Conservation (phyloP, 2,113 vertebrate species). For the Nestor notabilis region DNA sequence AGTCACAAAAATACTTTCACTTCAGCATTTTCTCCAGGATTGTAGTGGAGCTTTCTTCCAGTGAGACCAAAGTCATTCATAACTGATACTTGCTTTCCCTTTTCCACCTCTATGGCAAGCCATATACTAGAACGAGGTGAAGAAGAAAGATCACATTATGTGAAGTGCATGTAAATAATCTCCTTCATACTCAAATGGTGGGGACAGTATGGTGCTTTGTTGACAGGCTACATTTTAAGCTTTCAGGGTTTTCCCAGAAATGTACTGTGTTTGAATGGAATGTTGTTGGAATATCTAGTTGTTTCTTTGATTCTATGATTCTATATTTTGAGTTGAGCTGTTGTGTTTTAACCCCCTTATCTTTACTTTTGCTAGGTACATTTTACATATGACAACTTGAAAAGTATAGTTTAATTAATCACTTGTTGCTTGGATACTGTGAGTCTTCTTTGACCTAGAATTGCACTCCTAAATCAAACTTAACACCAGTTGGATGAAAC, state of each 20-base stretch:
- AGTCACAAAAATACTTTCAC: background rate
- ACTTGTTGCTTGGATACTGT: constrained; percentile 10
- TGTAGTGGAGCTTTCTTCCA: background rate
- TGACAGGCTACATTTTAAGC: background rate
- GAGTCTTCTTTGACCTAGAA: background rate
- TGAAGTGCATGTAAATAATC: background rate
- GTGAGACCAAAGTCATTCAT: background rate
- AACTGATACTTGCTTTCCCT: background rate
- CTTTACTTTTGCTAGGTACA: background rate
- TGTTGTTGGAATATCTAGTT: background rate
- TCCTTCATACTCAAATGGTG: background rate
- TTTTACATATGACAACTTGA: background rate
- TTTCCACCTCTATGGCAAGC: background rate
- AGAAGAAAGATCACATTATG: background rate
- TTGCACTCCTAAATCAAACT: background rate
- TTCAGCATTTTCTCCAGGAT: background rate
- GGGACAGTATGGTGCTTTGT: background rate
- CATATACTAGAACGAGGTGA: background rate
- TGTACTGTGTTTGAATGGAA: background rate
- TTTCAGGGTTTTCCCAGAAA: background rate
- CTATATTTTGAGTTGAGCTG: background rate
- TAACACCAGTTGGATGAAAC: background rate
- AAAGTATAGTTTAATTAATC: background rate
- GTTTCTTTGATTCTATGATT: no score
- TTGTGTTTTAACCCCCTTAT: background rate